Percentiles rank a stretch among this genome's conserved stretches.
Conservation (phyloP, 2,113 vertebrate species). For the Tonatia bakeri region DNA sequence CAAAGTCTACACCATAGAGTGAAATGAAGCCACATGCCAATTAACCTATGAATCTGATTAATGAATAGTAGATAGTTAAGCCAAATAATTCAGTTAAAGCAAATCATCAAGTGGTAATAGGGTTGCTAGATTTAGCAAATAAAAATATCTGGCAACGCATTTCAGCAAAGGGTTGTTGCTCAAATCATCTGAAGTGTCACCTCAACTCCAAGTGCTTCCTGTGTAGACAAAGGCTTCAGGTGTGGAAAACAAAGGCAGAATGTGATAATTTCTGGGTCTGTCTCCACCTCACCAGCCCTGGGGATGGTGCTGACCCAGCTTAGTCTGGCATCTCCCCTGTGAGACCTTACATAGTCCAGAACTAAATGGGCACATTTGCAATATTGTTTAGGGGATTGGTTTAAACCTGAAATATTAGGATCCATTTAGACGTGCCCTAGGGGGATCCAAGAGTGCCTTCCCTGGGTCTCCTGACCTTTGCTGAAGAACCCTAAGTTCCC, state of each 20-base stretch:
- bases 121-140: neutral
- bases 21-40: neutral
- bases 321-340: neutral
- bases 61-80: neutral
- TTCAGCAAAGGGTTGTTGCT: neutral
- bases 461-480: neutral
- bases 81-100: neutral
- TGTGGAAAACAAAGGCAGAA: neutral
- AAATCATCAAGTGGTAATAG: neutral
- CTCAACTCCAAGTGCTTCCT: neutral
- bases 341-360: neutral
- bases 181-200: neutral
- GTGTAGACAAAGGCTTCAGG: neutral
- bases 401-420: neutral
- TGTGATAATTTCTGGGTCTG: neutral
- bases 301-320: neutral
- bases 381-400: neutral
- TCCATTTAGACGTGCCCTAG: neutral
- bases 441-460: neutral
- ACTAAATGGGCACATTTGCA: neutral
- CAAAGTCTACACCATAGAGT: slow-evolving; percentile 11
- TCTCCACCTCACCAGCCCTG: neutral
- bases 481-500: neutral
- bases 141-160: neutral
- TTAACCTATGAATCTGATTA: neutral